These are phyloP conservation scores for Salpingus planirostris DNA, from an alignment of 2,888 invertebrate genomes.

Conservation along the genomic window DNA sequence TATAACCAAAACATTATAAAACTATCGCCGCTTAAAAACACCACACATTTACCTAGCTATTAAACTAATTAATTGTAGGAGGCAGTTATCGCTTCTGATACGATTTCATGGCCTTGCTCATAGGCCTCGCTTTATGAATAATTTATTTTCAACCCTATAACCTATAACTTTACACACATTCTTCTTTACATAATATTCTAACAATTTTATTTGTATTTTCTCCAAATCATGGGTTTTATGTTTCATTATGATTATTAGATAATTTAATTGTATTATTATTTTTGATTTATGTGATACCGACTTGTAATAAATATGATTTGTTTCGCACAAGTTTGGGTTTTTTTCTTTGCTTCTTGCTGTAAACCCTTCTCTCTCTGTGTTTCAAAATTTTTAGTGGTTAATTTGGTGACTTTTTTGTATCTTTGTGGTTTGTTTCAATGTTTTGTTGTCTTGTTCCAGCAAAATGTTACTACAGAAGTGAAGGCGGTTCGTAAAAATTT, in stretches of 20 bases:
- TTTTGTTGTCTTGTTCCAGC: conserved; percentile 9
- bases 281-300: conserved; percentile 3
- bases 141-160: neutral
- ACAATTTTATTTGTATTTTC: neutral
- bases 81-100: too few species aligned
- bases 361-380: too few species aligned
- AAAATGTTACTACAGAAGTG: conserved; percentile 27
- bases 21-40: too few species aligned
- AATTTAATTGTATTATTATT: conserved; percentile 2
- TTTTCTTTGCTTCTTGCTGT: too few species aligned
- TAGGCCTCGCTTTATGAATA: neutral
- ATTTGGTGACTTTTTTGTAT: conserved; percentile 1
- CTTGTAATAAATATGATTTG: neutral
- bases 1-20: too few species aligned
- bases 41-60: too few species aligned
- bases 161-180: too few species aligned
- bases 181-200: neutral
- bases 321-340: neutral
- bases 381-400: too few species aligned
- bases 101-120: too few species aligned
- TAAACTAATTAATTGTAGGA: too few species aligned
- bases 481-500: conserved; percentile 38
- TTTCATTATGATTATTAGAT: neutral
- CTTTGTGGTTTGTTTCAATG: conserved; percentile 3
- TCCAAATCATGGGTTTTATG: conserved; percentile 1